Percentiles rank a stretch among this genome's conserved stretches.
phyloP scores from a whole-genome alignment of 2,113 vertebrate genomes.

The Chloropsis hardwickii region DNA sequence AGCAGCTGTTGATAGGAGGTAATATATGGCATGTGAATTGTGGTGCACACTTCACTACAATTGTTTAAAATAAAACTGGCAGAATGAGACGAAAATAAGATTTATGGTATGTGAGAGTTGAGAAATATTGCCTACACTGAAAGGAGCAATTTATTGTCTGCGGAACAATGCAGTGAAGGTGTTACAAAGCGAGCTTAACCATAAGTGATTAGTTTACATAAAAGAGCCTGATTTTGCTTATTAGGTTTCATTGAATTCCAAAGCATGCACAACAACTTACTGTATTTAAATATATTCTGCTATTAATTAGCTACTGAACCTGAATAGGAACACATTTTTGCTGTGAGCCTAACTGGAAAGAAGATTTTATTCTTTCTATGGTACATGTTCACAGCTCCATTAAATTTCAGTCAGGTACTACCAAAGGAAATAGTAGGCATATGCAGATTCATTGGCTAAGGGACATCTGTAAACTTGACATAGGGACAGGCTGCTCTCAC shows the following conservation, averaged over 20 bases:
- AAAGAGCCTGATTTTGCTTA: conserved; percentile 14
- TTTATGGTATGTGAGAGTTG: not conserved
- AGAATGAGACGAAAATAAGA: conserved; percentile 15
- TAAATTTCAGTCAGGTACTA: not conserved
- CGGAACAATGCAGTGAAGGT: not conserved
- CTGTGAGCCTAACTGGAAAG: not conserved
- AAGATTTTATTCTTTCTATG: not conserved
- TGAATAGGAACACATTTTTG: not conserved
- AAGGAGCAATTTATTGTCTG: conserved; percentile 4
- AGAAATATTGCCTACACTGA: not conserved
- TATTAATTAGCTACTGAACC: conserved; percentile 19
- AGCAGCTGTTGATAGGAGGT: not conserved
- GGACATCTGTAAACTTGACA: not conserved
- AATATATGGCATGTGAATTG: not conserved
- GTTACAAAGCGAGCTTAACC: not conserved
- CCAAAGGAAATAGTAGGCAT: not conserved
- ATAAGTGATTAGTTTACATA: conserved; percentile 30
- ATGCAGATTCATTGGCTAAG: not conserved
- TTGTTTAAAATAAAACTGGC: conserved; percentile 29
- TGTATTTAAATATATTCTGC: conserved; percentile 13
- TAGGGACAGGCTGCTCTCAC: not conserved
- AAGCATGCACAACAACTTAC: not conserved
- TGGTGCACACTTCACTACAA: not conserved
- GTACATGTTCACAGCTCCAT: not conserved
- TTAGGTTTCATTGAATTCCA: conserved; percentile 29